Conservation (phyloP, 2,113 vertebrate genomes). For the Scomber scombrus region DNA sequence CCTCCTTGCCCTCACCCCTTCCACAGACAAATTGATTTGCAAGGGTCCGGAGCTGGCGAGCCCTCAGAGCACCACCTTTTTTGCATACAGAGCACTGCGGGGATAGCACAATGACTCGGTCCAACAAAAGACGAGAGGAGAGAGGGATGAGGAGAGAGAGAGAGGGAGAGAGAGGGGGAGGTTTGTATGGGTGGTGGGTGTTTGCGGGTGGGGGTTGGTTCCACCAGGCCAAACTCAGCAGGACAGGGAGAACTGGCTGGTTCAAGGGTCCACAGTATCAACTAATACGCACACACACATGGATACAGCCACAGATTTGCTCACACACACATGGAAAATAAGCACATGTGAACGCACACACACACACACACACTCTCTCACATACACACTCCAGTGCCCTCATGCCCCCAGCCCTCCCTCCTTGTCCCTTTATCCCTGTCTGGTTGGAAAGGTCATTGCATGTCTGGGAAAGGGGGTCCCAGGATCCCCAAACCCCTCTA, state of each 20-base stretch:
- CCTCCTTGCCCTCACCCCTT: constrained; percentile 82
- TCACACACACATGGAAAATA: constrained; percentile 18
- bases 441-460: constrained; percentile 98
- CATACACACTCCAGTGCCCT: constrained; percentile 68
- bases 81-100: constrained; percentile 91
- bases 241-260: constrained; percentile 89
- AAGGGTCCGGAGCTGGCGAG: constrained; percentile 92
- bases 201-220: constrained; percentile 51
- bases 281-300: constrained; percentile 35
- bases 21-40: constrained; percentile 98
- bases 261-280: constrained; percentile 90
- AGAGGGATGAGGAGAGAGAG: constrained; percentile 36
- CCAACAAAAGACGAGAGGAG: constrained; percentile 80
- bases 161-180: constrained; percentile 8
- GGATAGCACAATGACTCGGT: constrained; percentile 88
- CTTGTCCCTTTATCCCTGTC: constrained; percentile 95
- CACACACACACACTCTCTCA: constrained; percentile 25
- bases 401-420: constrained; percentile 74
- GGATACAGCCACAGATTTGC: not conserved
- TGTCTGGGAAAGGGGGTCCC: constrained; percentile 97
- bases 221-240: constrained; percentile 87
- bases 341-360: constrained; percentile 13
- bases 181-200: constrained; percentile 2
- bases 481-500: constrained; percentile 85
- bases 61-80: constrained; percentile 83